A percentile compares a stretch with the other conserved stretches of the same genome.
These are phyloP conservation scores for Poeciliopsis turrubarensis DNA, from an alignment of 2,113 vertebrate genomes.

Conservation along the genomic window DNA sequence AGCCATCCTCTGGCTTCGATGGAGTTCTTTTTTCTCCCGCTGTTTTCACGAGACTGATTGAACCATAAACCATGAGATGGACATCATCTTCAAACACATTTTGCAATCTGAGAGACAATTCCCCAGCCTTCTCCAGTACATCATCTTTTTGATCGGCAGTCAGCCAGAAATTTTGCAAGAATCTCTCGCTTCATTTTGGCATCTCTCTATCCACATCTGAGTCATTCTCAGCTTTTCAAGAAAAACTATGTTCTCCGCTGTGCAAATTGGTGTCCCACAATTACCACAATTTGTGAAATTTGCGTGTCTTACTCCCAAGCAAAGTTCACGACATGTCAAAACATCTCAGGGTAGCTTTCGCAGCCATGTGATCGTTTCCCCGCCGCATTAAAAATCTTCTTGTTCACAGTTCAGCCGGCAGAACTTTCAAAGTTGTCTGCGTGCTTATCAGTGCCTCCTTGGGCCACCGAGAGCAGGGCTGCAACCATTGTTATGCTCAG, in stretches of 20 bases:
- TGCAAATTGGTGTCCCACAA: slow-evolving; percentile 57
- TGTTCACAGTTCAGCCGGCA: slow-evolving; percentile 59
- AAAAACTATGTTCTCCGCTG: slow-evolving; percentile 42
- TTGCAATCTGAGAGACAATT: slow-evolving; percentile 26
- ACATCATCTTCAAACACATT: slow-evolving; percentile 60
- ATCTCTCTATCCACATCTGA: slow-evolving; percentile 19
- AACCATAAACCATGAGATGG: slow-evolving; percentile 59
- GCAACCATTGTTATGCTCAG: slow-evolving; percentile 67
- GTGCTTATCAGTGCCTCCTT: slow-evolving; percentile 63
- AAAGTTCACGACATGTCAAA: slow-evolving; percentile 65
- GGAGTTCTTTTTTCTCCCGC: slow-evolving; percentile 32
- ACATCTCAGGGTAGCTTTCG: slow-evolving; percentile 63
- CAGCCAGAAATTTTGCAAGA: slow-evolving; percentile 19
- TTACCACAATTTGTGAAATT: slow-evolving; percentile 64
- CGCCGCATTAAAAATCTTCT: slow-evolving; percentile 55
- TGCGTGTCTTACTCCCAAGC: slow-evolving; percentile 44
- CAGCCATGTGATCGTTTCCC: slow-evolving; percentile 55
- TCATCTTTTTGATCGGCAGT: slow-evolving; percentile 38
- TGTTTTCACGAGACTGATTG: slow-evolving; percentile 55
- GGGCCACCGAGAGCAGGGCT: slow-evolving; percentile 43
- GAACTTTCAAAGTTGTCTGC: slow-evolving; percentile 60
- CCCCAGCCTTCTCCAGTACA: slow-evolving; percentile 1
- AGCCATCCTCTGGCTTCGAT: slow-evolving; percentile 44
- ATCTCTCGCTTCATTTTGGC: slow-evolving; percentile 18
- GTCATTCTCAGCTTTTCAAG: slow-evolving; percentile 54